Evolutionary conservation across 1,140 invertebrate genomes (phyloP), one percentile per base, ranked within the genome.

Genomic region (Spodoptera litura): DNA sequence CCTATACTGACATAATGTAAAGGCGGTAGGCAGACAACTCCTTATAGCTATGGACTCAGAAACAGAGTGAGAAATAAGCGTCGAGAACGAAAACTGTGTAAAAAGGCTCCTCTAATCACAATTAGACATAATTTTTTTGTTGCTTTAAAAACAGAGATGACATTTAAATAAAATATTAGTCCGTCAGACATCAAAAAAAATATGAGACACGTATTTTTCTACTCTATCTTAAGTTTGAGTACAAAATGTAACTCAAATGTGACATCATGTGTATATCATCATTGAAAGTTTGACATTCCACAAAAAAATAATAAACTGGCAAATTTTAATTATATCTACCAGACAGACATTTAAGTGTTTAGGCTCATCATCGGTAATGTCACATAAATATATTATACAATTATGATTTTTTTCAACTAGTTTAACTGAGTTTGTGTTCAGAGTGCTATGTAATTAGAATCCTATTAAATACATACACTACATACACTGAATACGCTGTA

Each of bases 11-110:
- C 91, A 87, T 93, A 91, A 92, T 92, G 85, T 93, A 93, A 93
- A 94, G 93, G 93, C 93, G 93, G 93, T 92, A 93, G 91, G 92
- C 90, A 93, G 92, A 94, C 89, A 90, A 94, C 86, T 92, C 84
- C 90, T 93, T 93, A 93, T 76, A 81, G 80, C 86, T 93, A 93
- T 72, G 85, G 90, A 93, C 93, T 93, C 93, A 93, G 92, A 80
- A 92, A 93, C 93, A 93, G 92, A 93, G 92, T 87, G 87, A 74
- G 80, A 81, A 82, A 66, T 80, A 75, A 80, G 79, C 56, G 78
- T 76, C 78, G 72, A 53, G 62, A 58, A 81, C 20, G 11, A 15
- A 70, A 52, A 81, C 64, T 15, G 59, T 68, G 13, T 78, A 52
- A 49, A 35, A 73, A 35, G 70, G 78, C 77, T 78, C 78, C 78